phyloP scores from a whole-genome alignment of 2,888 invertebrate genomes.

The Myopa testacea region DNA sequence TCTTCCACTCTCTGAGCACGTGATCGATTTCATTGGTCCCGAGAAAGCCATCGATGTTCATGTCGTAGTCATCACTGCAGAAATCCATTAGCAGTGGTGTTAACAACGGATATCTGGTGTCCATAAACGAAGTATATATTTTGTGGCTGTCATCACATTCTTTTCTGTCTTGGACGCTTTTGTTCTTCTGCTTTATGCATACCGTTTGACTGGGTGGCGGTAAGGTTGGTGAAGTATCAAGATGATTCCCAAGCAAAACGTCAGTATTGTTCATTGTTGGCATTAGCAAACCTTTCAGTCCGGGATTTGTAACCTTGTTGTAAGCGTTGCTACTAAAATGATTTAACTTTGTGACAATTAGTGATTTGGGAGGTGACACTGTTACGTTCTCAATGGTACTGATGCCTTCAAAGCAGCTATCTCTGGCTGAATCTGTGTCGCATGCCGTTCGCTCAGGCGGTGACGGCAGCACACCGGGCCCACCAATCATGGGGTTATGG shows the following conservation, averaged over 20 bases:
- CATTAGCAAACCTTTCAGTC: too few species aligned
- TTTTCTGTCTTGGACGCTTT: conserved; percentile 3
- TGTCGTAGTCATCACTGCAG: conserved; percentile 64
- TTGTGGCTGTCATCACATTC: conserved; percentile 48
- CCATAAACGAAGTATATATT: conserved; percentile 58
- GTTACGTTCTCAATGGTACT: too few species aligned
- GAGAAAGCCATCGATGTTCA: conserved; percentile 56
- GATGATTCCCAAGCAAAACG: background rate
- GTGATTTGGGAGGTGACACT: conserved; percentile 50
- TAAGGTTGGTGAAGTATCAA: conserved; percentile 25
- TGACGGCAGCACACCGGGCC: conserved; percentile 58
- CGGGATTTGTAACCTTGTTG: conserved; percentile 27
- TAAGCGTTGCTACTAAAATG: conserved; percentile 54
- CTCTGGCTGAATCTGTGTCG: conserved; percentile 47
- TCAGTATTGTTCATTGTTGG: conserved; percentile 42
- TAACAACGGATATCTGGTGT: conserved; percentile 56
- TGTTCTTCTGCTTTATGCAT: conserved; percentile 28
- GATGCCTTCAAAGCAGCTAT: too few species aligned
- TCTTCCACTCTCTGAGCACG: conserved; percentile 57
- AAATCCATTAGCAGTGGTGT: conserved; percentile 62
- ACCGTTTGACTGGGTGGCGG: background rate
- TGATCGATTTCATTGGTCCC: conserved; percentile 60
- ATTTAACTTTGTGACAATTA: conserved; percentile 62
- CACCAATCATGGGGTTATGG: conserved; percentile 66
- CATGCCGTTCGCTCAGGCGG: conserved; percentile 56